A percentile compares a stretch with the other conserved stretches of the same genome.
These are phyloP conservation scores for Drosophila orena DNA, from an alignment of 1,140 invertebrate genomes.

Conservation along the genomic window DNA sequence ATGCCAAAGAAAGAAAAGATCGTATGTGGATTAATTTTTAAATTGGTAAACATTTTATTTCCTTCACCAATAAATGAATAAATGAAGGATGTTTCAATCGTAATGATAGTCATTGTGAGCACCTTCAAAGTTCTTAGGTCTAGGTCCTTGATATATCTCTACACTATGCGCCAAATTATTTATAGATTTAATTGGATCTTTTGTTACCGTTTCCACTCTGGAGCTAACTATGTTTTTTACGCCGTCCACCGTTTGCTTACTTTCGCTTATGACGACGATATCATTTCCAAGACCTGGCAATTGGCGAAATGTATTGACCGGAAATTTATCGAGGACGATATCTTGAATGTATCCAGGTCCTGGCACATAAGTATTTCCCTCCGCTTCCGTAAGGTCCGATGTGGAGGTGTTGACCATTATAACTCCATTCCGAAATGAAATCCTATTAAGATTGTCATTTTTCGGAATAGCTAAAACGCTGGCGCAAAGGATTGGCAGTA, in stretches of 20 bases:
- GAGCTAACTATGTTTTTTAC: neutral
- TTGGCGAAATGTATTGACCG: too few relatives aligned
- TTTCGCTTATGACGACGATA: neutral
- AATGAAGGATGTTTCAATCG: too few relatives aligned
- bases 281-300: neutral
- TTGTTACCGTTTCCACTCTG: neutral
- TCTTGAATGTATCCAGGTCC: neutral
- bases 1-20: too few relatives aligned
- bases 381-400: neutral
- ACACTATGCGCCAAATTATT: too few relatives aligned
- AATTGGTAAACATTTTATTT: too few relatives aligned
- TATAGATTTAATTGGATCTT: neutral
- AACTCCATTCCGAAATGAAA: neutral
- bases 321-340: neutral
- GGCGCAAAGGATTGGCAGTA: neutral
- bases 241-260: neutral
- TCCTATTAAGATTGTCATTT: neutral
- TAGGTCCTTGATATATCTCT: too few relatives aligned
- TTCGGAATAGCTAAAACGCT: neutral
- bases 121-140: too few relatives aligned
- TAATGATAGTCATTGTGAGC: too few relatives aligned
- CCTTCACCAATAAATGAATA: too few relatives aligned
- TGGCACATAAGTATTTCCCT: neutral
- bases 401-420: slow-evolving; percentile 9
- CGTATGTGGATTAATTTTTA: too few relatives aligned